Evolutionary conservation across 2,113 vertebrate species (phyloP).

Genomic region (Periophthalmus modestus): DNA sequence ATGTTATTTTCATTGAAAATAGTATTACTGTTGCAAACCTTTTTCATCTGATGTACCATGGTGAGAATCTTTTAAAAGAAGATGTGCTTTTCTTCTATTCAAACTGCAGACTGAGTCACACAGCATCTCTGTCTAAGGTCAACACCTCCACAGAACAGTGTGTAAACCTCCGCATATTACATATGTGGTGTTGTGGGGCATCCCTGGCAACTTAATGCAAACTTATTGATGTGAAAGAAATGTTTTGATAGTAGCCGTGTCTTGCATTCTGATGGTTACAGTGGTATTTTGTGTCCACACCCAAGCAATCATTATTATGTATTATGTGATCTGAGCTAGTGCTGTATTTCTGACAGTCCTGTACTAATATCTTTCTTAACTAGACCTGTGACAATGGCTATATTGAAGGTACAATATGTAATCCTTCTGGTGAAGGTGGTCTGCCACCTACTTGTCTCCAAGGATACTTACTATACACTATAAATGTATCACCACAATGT

Average conservation of each 20-base stretch:
- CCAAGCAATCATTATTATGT: neutral
- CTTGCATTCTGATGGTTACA: neutral
- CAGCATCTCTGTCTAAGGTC: constrained; percentile 42
- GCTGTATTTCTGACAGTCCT: too few relatives aligned
- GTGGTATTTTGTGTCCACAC: too few relatives aligned
- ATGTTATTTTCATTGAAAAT: constrained; percentile 13
- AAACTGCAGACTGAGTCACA: constrained; percentile 35
- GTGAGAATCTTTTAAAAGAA: constrained; percentile 12
- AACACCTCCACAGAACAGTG: constrained; percentile 22
- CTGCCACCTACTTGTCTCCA: too few relatives aligned
- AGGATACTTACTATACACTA: too few relatives aligned
- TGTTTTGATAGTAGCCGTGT: neutral
- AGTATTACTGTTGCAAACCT: neutral
- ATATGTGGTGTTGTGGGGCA: constrained; percentile 21
- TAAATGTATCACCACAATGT: neutral
- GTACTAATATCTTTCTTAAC: too few relatives aligned
- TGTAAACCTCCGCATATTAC: constrained; percentile 21
- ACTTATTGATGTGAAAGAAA: neutral
- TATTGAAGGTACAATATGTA: too few relatives aligned
- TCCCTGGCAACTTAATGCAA: constrained; percentile 19
- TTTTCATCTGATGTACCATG: constrained; percentile 3
- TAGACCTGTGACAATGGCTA: too few relatives aligned
- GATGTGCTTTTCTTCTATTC: constrained; percentile 24
- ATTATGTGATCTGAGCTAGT: neutral
- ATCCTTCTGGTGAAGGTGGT: too few relatives aligned